A percentile compares a stretch with the other conserved stretches of the same genome.
Conservation (phyloP, 2,113 vertebrate genomes). For the Lepus americanus region DNA sequence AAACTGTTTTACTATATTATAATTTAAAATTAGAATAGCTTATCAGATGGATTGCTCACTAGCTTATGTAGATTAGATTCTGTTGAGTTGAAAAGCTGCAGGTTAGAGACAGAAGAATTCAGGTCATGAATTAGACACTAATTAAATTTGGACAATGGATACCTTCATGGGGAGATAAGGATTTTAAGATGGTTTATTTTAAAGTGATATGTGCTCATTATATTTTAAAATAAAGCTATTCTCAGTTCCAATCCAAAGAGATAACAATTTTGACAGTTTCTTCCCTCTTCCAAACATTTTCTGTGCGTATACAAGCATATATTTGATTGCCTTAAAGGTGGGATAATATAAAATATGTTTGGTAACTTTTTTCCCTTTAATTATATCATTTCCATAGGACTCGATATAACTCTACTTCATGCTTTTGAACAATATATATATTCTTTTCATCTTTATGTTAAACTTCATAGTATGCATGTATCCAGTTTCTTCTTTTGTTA, state of each 20-base stretch:
- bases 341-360: background rate
- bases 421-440: background rate
- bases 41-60: background rate
- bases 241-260: background rate
- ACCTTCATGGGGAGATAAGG: background rate
- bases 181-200: conserved; percentile 54
- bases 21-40: conserved; percentile 53
- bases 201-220: background rate
- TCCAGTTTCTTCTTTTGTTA: background rate
- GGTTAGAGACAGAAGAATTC: background rate
- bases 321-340: background rate
- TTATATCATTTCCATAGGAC: conserved; percentile 2
- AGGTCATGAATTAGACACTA: background rate
- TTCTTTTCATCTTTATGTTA: background rate
- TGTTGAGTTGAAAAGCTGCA: conserved; percentile 50
- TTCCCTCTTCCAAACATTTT: conserved; percentile 9
- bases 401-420: background rate
- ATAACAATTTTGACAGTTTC: conserved; percentile 17
- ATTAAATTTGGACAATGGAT: conserved; percentile 24
- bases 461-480: background rate
- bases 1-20: conserved; percentile 28
- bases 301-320: background rate
- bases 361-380: background rate
- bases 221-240: conserved; percentile 42
- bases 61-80: conserved; percentile 5